phyloP scores from a whole-genome alignment of 2,113 vertebrate genomes.

The Accipiter virgatus region DNA sequence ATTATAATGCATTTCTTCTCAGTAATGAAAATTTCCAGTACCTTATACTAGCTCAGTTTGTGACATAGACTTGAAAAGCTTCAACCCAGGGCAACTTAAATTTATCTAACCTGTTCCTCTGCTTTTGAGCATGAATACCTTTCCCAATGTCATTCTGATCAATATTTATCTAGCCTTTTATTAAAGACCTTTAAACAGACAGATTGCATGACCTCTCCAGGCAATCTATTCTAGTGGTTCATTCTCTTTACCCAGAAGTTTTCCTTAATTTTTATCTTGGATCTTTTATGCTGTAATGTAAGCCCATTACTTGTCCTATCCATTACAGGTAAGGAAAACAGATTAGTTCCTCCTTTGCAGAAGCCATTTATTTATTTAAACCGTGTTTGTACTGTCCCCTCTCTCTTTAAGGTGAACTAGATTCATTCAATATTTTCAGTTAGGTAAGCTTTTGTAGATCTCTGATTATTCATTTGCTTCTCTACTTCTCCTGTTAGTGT shows the following conservation, averaged over 20 bases:
- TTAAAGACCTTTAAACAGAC: neutral
- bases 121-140: neutral
- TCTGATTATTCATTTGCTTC: neutral
- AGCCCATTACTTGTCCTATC: neutral
- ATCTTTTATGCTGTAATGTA: neutral
- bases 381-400: neutral
- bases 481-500: neutral
- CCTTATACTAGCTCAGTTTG: neutral
- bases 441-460: neutral
- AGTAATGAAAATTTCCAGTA: neutral
- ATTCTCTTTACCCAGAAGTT: neutral
- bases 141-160: neutral
- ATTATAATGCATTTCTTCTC: neutral
- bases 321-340: neutral
- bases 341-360: neutral
- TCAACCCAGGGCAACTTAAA: neutral
- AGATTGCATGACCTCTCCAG: neutral
- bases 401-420: neutral
- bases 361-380: neutral
- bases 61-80: neutral
- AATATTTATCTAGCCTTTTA: slow-evolving; percentile 9
- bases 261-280: neutral
- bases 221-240: neutral
- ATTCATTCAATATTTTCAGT: neutral
- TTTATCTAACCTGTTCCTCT: neutral